These are phyloP conservation scores for Saimiri boliviensis DNA, from an alignment of 2,113 vertebrate species.

Conservation along the genomic window DNA sequence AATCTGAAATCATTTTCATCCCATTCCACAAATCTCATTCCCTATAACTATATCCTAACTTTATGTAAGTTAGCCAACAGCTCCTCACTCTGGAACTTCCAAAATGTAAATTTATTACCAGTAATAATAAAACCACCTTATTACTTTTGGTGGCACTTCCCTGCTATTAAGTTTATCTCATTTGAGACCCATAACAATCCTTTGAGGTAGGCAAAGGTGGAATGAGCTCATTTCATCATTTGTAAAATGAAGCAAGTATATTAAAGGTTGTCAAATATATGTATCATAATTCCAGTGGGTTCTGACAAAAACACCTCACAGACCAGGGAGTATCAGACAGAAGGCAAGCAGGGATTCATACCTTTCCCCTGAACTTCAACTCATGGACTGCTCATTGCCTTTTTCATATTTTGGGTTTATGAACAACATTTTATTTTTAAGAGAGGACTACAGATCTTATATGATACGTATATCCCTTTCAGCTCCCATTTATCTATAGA, in stretches of 20 bases:
- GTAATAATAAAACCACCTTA: conserved; percentile 16
- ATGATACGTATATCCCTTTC: background rate
- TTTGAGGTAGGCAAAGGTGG: background rate
- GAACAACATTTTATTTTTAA: background rate
- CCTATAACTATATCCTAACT: background rate
- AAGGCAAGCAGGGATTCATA: background rate
- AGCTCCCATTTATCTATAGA: background rate
- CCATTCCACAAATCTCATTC: background rate
- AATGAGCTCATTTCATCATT: conserved; percentile 9
- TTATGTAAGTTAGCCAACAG: background rate
- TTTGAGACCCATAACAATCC: background rate
- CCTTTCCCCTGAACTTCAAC: background rate
- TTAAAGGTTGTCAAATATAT: background rate
- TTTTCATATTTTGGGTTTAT: background rate
- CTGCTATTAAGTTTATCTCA: background rate
- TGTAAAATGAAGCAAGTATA: conserved; percentile 21
- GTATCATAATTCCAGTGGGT: background rate
- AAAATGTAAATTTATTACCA: background rate
- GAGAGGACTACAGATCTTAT: background rate
- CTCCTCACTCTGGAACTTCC: background rate
- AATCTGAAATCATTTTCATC: background rate
- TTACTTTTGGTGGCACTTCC: background rate
- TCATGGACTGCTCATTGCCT: background rate
- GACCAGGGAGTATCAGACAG: background rate
- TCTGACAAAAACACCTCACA: background rate